Base-by-base conservation (phyloP, 35 echinoderm and acorn worm genomes). In the Hemicentrotus pulcherrimus region DNA sequence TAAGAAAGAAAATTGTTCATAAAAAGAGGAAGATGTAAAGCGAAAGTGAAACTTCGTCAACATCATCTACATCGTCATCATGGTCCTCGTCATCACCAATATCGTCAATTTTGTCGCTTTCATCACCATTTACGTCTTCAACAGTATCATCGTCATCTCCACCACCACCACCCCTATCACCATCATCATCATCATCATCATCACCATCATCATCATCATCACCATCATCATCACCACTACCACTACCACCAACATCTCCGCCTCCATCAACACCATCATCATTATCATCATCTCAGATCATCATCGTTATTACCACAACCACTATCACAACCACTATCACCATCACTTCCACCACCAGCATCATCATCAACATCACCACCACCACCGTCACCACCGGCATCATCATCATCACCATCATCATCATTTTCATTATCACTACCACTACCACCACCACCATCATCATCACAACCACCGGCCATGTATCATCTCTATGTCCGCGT, bases 141-240 rank as follows among this genome's bases (percentile, higher is more conserved):
- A 10, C 18, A 65, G 2, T 0, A 19, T 65, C 60, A 9, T 65
- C 60, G 22, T 65, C 59, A 61, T 11, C 2, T 7, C 15, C 59
- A 61, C 31, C 86, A 88, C 16, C 28, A 88, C 31, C 8, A 88
- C 31, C 9, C 5, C 2, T 22, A 88, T 31, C 24, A 88, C n/a
- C 86, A 89, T 89, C 31, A 89, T 89, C 87, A 89, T 89, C 87
- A 89, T 41, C 31, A 89, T 9, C 31, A 4, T 89, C 18, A 71
- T 65, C 60, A 65, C 18, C 60, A 65, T 65, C 60, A 65, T 28
- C 61, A 71, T 71, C 61, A 71, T 71, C 19, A 71, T 24, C 0
- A 71, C 28, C 14, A 12, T 24, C 18, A 65, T 65, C 60, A 65
- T 65, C 18, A 65, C 13, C 60, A 65, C 14, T 6, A 55, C 14